Evolutionary conservation across 23 tunicate genomes (phyloP).

Genomic region (Botrylloides violaceus): DNA sequence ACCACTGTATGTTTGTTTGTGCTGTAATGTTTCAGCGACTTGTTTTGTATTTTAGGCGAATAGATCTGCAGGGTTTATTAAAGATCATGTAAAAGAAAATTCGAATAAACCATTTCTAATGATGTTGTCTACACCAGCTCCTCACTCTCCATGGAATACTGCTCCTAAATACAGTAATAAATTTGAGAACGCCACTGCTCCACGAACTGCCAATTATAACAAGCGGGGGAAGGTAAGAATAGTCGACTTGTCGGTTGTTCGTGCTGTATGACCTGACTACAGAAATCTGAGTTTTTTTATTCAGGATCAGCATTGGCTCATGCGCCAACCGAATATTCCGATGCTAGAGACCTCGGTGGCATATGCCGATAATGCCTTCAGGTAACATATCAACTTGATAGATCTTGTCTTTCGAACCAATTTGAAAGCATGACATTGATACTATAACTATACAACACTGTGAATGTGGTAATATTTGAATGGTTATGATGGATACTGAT

Average conservation of each 20-base stretch:
- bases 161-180: conserved; percentile 58
- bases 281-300: neutral
- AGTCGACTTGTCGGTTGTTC: neutral
- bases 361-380: conserved; percentile 71
- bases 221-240: conserved; percentile 49
- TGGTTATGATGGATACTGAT: too few relatives aligned
- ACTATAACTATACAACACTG: too few relatives aligned
- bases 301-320: conserved; percentile 87
- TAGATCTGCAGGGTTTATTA: conserved; percentile 61
- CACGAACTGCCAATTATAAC: conserved; percentile 53
- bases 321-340: conserved; percentile 79
- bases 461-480: too few relatives aligned
- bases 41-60: conserved; percentile 51
- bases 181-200: conserved; percentile 50
- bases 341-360: conserved; percentile 42
- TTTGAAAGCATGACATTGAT: too few relatives aligned
- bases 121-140: conserved; percentile 98
- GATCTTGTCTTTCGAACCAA: too few relatives aligned
- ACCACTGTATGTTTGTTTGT: too few relatives aligned
- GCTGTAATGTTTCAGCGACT: too few relatives aligned
- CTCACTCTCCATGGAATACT: conserved; percentile 88
- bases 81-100: neutral
- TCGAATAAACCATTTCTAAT: conserved; percentile 48
- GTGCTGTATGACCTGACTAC: too few relatives aligned
- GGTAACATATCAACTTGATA: too few relatives aligned